These are phyloP conservation scores for Selene dorsalis DNA, from an alignment of 2,797 vertebrate species.

Conservation along the genomic window DNA sequence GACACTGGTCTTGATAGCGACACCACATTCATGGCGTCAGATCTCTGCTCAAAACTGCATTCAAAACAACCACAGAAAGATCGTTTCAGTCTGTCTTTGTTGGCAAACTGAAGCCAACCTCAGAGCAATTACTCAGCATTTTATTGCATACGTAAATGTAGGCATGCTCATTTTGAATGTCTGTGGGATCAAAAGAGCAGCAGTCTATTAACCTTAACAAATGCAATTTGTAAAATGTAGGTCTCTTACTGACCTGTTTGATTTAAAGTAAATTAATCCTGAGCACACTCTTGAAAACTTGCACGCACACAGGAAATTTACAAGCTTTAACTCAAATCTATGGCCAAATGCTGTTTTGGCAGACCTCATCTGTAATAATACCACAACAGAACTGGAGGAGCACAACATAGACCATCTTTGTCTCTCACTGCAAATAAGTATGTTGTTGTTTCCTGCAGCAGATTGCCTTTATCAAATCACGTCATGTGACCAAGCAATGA, in stretches of 20 bases:
- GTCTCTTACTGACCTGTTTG: not conserved
- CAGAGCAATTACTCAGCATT: not conserved
- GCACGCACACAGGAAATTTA: conserved; percentile 25
- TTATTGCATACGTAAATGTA: not conserved
- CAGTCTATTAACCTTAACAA: not conserved
- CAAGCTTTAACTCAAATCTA: conserved; percentile 6
- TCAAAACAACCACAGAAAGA: conserved; percentile 1
- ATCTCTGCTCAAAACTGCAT: conserved; percentile 35
- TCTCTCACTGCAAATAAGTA: conserved; percentile 36
- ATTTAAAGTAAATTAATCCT: not conserved
- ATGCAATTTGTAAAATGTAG: conserved; percentile 1
- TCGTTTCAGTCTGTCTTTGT: not conserved
- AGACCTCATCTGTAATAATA: conserved; percentile 29
- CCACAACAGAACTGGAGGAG: conserved; percentile 10
- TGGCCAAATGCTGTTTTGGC: conserved; percentile 19
- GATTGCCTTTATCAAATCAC: conserved; percentile 72
- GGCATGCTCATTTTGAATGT: not conserved
- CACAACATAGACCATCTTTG: conserved; percentile 36
- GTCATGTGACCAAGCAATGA: conserved; percentile 68
- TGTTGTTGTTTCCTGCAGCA: conserved; percentile 64
- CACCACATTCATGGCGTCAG: conserved; percentile 23
- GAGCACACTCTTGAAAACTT: conserved; percentile 8
- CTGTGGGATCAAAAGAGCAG: not conserved
- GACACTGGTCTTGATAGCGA: conserved; percentile 35
- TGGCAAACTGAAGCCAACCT: not conserved